These are phyloP conservation scores for Drosophila erecta DNA, from an alignment of 1,140 invertebrate species.

Conservation along the genomic window DNA sequence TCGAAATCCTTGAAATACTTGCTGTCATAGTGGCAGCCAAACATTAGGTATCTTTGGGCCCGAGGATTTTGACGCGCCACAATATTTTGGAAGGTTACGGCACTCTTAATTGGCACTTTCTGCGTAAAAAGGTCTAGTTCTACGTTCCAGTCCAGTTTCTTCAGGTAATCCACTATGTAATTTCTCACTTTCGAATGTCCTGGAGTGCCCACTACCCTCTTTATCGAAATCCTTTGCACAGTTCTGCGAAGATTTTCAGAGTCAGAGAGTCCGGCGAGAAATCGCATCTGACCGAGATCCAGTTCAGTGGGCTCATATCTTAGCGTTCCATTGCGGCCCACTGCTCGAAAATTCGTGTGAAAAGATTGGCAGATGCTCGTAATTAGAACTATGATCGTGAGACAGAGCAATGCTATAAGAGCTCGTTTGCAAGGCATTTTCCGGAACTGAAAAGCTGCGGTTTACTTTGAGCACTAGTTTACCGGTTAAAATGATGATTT, in stretches of 20 bases:
- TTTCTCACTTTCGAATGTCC: conserved; percentile 89
- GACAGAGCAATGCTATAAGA: neutral
- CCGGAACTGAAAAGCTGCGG: neutral
- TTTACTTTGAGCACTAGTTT: too few species aligned
- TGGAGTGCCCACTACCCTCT: conserved; percentile 89
- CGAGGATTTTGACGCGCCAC: conserved; percentile 92
- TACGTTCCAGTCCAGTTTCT: conserved; percentile 89
- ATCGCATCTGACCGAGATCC: neutral
- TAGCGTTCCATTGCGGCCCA: neutral
- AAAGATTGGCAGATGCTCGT: neutral
- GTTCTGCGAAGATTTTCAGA: conserved; percentile 87
- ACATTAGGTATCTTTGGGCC: conserved; percentile 90
- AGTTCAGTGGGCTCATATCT: conserved; percentile 2
- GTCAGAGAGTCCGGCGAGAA: conserved; percentile 74
- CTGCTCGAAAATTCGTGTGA: too few species aligned
- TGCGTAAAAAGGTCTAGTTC: conserved; percentile 90
- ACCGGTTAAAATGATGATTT: neutral
- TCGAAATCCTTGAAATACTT: conserved; percentile 93
- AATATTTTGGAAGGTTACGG: conserved; percentile 92
- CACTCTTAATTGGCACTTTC: conserved; percentile 89
- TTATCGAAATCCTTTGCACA: conserved; percentile 89
- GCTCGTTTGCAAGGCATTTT: conserved; percentile 5
- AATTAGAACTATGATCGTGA: neutral
- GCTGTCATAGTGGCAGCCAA: conserved; percentile 98
- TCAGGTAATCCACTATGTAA: conserved; percentile 87